Evolutionary conservation across 1,140 invertebrate genomes (phyloP), one percentile per base, ranked within the genome.

Genomic region (Phthorimaea operculella): DNA sequence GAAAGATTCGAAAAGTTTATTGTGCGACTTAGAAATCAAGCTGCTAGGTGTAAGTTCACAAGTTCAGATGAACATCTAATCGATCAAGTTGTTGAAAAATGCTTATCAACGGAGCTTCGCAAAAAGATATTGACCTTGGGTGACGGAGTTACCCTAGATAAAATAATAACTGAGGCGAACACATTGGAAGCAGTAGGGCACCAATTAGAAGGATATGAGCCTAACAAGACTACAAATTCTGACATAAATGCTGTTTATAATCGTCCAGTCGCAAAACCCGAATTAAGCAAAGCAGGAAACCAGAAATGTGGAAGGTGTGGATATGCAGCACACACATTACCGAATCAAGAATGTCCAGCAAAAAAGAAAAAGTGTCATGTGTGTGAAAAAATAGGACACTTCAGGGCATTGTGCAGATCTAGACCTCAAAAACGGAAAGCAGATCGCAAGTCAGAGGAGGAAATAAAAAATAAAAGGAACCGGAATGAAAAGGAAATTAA

Each of bases 1-100:
- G 54, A 55, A 33, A 49, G 36, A 8, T 55, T 55, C 17, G 54
- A 55, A 55, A 55, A 55, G 12, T 55, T 55, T 50, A 1, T 55
- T 6, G n/a, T 55, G 4, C 16, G 17, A 15, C 14, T 55, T 1
- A 33, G 54, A 17, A 49, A 55, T 21, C 54, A 55, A 55, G 44
- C 45, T 5, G 8, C 5, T n/a, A 48, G 33, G 18, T 47, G 17
- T 47, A 33, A 47, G 18, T 54, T 54, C 18, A 47, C 9, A n/a
- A 45, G 18, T 48, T 3, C 42, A 4, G 53, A 54, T 47, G 53
- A 54, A 21, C 12, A 49, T 15, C 10, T 55, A 49, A 50, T 55
- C 17, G 54, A 55, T 21, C 54, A 55, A 42, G 50, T 55, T 6
- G 21, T 51, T 33, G 54, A 55, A 16, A 48, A 36, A 28, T 55